These are phyloP conservation scores for Panagrolaimus sp. DNA, from an alignment of 1,140 invertebrate genomes.

Conservation along the genomic window DNA sequence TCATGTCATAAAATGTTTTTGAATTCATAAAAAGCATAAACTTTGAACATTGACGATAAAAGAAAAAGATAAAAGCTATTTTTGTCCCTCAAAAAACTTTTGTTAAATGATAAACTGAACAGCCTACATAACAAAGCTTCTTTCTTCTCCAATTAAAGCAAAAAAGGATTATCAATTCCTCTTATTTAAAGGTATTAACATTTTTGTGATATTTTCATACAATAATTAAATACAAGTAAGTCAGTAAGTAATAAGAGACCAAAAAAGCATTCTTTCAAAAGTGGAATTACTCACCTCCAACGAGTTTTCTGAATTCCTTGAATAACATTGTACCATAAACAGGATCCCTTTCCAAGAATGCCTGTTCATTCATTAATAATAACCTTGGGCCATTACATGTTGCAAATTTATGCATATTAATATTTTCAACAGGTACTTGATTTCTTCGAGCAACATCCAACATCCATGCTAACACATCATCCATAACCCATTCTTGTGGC, in stretches of 20 bases:
- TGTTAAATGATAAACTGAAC: no score
- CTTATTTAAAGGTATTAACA: no score
- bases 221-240: slow-evolving; percentile 8
- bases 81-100: no score
- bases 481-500: slow-evolving; percentile 49
- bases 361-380: slow-evolving; percentile 50
- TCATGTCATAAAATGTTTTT: no score
- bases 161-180: no score
- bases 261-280: slow-evolving; percentile 2
- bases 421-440: slow-evolving; percentile 52
- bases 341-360: slow-evolving; percentile 51
- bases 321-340: slow-evolving; percentile 49
- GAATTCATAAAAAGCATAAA: no score
- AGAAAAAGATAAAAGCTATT: no score
- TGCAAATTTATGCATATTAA: slow-evolving; percentile 50
- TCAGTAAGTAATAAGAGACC: neutral
- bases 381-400: slow-evolving; percentile 35
- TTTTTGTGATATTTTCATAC: neutral
- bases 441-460: slow-evolving; percentile 53
- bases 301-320: slow-evolving; percentile 49
- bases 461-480: slow-evolving; percentile 58
- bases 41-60: no score
- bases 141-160: no score
- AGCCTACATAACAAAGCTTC: no score
- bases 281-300: slow-evolving; percentile 34